A percentile compares a stretch with the other conserved stretches of the same genome.
phyloP scores from a whole-genome alignment of 2,888 invertebrate genomes.

The Microctonus aethiopoides region DNA sequence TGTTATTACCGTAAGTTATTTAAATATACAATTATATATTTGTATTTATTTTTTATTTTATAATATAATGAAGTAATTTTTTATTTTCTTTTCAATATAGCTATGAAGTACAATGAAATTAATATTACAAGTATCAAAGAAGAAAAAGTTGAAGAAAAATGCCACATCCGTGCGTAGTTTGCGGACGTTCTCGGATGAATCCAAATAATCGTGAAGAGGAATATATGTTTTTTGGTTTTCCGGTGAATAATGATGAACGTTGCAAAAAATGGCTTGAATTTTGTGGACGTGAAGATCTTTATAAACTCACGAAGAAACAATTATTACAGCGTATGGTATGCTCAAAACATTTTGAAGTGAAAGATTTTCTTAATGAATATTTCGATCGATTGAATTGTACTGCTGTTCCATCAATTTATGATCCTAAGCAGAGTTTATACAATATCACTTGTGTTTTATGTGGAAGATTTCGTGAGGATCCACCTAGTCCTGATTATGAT shows the following conservation, averaged over 20 bases:
- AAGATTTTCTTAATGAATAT: conserved; percentile 62
- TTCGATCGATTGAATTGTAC: conserved; percentile 58
- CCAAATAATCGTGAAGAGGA: conserved; percentile 64
- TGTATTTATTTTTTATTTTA: neutral
- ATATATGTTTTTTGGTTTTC: conserved; percentile 65
- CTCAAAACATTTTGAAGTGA: conserved; percentile 60
- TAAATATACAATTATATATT: neutral
- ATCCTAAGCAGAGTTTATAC: conserved; percentile 63
- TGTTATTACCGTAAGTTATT: neutral
- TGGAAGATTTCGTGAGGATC: conserved; percentile 56
- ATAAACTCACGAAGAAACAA: conserved; percentile 63
- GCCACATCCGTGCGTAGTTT: conserved; percentile 66
- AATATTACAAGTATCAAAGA: conserved; percentile 7
- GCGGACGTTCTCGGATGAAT: conserved; percentile 65
- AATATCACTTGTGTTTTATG: conserved; percentile 63
- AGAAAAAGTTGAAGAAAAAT: conserved; percentile 44
- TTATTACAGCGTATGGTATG: conserved; percentile 64
- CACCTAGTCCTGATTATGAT: conserved; percentile 55
- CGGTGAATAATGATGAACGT: conserved; percentile 61
- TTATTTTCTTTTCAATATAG: neutral
- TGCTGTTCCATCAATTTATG: conserved; percentile 62
- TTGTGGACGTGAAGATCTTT: conserved; percentile 63
- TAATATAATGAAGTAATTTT: neutral
- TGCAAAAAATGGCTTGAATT: conserved; percentile 64
- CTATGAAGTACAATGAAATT: neutral